A percentile compares a stretch with the other conserved stretches of the same genome.
Evolutionary conservation across 2,888 invertebrate genomes (phyloP).

Genomic region (Drosophila pseudotalamancana): DNA sequence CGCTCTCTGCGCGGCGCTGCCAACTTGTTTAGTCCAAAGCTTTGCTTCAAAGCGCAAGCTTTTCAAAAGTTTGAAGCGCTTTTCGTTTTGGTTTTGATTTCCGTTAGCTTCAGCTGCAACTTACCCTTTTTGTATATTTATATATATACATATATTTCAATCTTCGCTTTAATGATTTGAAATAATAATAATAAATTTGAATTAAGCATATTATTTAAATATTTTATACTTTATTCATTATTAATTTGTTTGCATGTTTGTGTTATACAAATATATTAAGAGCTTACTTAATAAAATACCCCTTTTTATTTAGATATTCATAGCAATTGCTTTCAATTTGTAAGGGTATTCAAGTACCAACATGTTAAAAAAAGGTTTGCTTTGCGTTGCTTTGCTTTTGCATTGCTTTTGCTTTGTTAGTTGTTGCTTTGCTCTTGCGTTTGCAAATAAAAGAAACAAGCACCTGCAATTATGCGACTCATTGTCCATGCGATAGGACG

Average conservation of each 20-base stretch:
- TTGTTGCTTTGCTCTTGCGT: too few relatives aligned
- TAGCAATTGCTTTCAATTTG: neutral
- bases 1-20: constrained; percentile 43
- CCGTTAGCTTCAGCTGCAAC: constrained; percentile 1
- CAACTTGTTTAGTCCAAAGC: constrained; percentile 46
- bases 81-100: constrained; percentile 14
- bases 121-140: neutral
- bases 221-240: neutral
- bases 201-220: too few relatives aligned
- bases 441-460: constrained; percentile 16
- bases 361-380: too few relatives aligned
- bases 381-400: constrained; percentile 27
- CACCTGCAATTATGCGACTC: constrained; percentile 21
- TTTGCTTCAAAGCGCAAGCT: constrained; percentile 30
- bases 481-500: constrained; percentile 21
- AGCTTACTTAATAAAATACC: too few relatives aligned
- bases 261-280: too few relatives aligned
- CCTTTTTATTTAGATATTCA: neutral
- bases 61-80: constrained; percentile 19
- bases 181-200: too few relatives aligned
- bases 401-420: neutral
- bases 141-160: too few relatives aligned
- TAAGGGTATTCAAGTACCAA: too few relatives aligned
- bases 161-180: too few relatives aligned
- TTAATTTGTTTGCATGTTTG: neutral